Conservation (phyloP, 1,140 invertebrate species). For the Gryon sp. region DNA sequence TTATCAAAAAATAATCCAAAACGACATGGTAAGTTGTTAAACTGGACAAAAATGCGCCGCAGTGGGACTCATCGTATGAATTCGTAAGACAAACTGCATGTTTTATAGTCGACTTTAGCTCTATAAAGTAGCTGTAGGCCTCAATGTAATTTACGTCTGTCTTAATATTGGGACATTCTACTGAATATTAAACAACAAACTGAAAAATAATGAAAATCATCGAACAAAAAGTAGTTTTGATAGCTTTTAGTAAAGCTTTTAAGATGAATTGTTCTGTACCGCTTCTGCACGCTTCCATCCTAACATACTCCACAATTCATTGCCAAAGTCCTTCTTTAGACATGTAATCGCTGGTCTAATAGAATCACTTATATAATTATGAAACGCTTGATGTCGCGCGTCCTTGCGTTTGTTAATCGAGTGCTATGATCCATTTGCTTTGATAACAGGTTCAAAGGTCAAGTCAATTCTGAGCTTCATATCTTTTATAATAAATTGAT, state of each 20-base stretch:
- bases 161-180: too few relatives aligned
- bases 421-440: slow-evolving; percentile 44
- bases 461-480: slow-evolving; percentile 34
- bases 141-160: too few relatives aligned
- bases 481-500: slow-evolving; percentile 26
- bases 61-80: too few relatives aligned
- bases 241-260: slow-evolving; percentile 26
- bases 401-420: slow-evolving; percentile 35
- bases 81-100: too few relatives aligned
- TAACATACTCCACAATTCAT: slow-evolving; percentile 11
- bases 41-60: too few relatives aligned
- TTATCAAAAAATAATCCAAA: too few relatives aligned
- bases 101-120: too few relatives aligned
- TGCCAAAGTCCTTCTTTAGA: slow-evolving; percentile 23
- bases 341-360: slow-evolving; percentile 36
- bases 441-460: slow-evolving; percentile 49
- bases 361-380: slow-evolving; percentile 41
- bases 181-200: too few relatives aligned
- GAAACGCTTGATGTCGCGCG: slow-evolving; percentile 38
- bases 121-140: too few relatives aligned
- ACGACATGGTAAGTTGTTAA: too few relatives aligned
- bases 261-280: slow-evolving; percentile 43
- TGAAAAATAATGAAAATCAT: too few relatives aligned
- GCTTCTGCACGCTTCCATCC: slow-evolving; percentile 56
- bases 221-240: too few relatives aligned